Percentiles rank a stretch among this genome's conserved stretches.
phyloP scores from a whole-genome alignment of 2,888 invertebrate species.

The Metellina segmentata region DNA sequence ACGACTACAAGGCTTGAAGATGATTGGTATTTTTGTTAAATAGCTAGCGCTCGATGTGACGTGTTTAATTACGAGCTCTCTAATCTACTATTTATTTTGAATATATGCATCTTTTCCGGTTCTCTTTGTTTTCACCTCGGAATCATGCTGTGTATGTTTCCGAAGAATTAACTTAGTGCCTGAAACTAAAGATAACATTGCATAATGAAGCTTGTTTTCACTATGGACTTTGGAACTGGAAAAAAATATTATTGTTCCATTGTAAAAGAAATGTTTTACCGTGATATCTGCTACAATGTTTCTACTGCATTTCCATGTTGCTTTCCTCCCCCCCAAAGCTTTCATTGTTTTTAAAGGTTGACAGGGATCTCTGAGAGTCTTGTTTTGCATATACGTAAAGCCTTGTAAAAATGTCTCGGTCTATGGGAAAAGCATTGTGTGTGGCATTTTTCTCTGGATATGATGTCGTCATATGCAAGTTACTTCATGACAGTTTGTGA shows the following conservation, averaged over 20 bases:
- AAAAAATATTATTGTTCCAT: conserved; percentile 7
- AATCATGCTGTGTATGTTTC: conserved; percentile 68
- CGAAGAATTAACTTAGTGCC: conserved; percentile 74
- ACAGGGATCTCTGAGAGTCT: background rate
- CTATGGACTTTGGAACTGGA: conserved; percentile 36
- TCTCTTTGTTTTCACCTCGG: conserved; percentile 55
- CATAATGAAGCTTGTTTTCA: conserved; percentile 63
- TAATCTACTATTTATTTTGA: conserved; percentile 54
- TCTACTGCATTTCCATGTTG: conserved; percentile 26
- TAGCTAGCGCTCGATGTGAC: conserved; percentile 62
- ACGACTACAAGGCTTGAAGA: conserved; percentile 46
- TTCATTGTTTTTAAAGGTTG: background rate
- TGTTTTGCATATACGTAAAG: background rate
- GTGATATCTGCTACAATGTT: conserved; percentile 29
- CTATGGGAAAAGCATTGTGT: background rate
- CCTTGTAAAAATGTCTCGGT: background rate
- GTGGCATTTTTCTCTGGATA: no score
- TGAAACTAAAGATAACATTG: conserved; percentile 60
- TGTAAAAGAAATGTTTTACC: conserved; percentile 16
- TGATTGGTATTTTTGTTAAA: conserved; percentile 69
- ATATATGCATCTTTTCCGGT: conserved; percentile 25
- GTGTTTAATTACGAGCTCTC: conserved; percentile 61
- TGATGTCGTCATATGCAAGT: background rate
- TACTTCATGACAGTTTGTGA: background rate
- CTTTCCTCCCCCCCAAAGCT: background rate